Base-by-base conservation (phyloP, 53 echinoderm and acorn worm species). In the Arbacia lixula region DNA sequence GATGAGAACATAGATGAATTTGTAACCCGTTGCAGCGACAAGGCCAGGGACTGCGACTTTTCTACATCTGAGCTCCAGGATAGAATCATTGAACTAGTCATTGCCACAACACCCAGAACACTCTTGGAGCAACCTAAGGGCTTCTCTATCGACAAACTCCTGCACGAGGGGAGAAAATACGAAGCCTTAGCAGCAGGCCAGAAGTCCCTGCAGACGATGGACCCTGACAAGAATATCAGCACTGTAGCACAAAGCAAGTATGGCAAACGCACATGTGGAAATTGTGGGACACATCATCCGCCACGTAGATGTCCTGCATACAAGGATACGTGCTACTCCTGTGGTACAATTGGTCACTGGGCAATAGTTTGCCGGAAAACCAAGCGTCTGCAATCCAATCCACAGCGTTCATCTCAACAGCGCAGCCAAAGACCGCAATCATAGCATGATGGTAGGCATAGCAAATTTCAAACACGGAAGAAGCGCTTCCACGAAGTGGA, bases 281-380 rank as follows among this genome's bases (percentile, higher is more conserved):
- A 87, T 21, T 92, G 89, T 31, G 79, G 69, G 22, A 71, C 74
- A 6, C 17, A 53, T 2, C 93, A 86, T 37, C 83, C 67, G 42
- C 83, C 83, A 12, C 41, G 85, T 30, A 74, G 81, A 62, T 93
- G 87, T 53, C 90, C 93, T 24, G 93, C 90, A n/a, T 90, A 69
- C 27, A 12, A 69, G 8, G 90, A 93, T 67, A 86, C 66, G 3
- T 93, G 89, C 55, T 76, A 58, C 26, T 20, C 77, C 12, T 93
- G 92, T 52, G 82, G 85, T 28, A 53, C 40, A 22, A 90, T 77
- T 33, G 90, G 90, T 41, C 87, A 84, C 69, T 86, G 92, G 89
- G 84, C 83, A 9, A 89, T 86, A 35, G 54, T 53, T 25, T 88
- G 88, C 43, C 40, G 83, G 1, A 88, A 85, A 56, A 24, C 76